Conservation (phyloP, 2,797 vertebrate genomes). For the Protosalanx chinensis region DNA sequence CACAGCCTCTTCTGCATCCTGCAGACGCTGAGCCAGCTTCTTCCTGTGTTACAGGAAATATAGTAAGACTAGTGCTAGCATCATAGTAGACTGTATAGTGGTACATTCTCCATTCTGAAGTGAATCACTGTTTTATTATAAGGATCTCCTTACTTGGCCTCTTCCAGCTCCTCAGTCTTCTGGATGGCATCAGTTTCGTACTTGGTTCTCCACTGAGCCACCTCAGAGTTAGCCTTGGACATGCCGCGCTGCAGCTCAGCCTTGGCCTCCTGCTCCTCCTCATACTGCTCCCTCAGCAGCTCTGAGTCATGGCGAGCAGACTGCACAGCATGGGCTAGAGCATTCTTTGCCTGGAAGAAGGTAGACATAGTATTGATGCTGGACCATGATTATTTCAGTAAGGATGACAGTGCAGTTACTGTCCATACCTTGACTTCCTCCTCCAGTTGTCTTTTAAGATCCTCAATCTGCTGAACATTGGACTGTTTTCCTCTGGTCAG, state of each 20-base stretch:
- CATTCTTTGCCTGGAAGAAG: no score
- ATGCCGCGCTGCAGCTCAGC: constrained; percentile 71
- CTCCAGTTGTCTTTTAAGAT: no score
- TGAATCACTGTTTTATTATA: not conserved
- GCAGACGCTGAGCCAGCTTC: constrained; percentile 82
- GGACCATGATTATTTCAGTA: no score
- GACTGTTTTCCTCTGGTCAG: no score
- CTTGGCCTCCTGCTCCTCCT: constrained; percentile 77
- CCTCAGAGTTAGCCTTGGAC: constrained; percentile 78
- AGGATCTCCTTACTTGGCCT: constrained; percentile 67
- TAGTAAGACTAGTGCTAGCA: not conserved
- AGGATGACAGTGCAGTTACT: no score
- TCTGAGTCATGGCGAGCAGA: constrained; percentile 76
- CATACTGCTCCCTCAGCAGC: constrained; percentile 81
- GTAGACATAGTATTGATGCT: no score
- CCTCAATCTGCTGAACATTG: no score
- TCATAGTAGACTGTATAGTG: not conserved
- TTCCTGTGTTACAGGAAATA: constrained; percentile 50
- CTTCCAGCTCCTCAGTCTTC: constrained; percentile 75
- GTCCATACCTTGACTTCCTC: no score
- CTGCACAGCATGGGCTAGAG: constrained; percentile 64
- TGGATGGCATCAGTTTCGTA: constrained; percentile 80
- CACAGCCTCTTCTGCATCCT: constrained; percentile 87
- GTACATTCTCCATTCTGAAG: not conserved
- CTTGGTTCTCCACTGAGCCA: constrained; percentile 78